Evolutionary conservation across 2,113 vertebrate species (phyloP).

Genomic region (Marcusenius ussheri): DNA sequence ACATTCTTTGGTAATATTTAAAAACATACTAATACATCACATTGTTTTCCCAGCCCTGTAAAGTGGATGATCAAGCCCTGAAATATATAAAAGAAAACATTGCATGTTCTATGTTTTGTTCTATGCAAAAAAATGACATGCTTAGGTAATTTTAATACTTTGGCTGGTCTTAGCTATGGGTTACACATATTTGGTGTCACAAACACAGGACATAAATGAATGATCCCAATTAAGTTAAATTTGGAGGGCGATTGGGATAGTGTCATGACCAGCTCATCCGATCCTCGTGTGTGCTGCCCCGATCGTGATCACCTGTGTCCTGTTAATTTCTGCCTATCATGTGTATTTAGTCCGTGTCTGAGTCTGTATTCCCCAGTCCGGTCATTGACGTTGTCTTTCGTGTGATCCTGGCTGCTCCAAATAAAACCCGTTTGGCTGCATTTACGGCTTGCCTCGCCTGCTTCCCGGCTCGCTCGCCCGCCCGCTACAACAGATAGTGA

Average conservation of each 20-base stretch:
- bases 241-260: background rate
- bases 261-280: too few species aligned
- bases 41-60: background rate
- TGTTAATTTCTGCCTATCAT: too few species aligned
- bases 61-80: background rate
- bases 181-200: background rate
- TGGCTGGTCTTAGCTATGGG: background rate
- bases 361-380: too few species aligned
- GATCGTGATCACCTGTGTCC: too few species aligned
- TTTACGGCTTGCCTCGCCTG: too few species aligned
- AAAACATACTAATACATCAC: background rate
- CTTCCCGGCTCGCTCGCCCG: too few species aligned
- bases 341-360: too few species aligned
- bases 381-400: too few species aligned
- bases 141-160: background rate
- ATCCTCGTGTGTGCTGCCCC: too few species aligned
- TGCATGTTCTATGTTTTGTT: background rate
- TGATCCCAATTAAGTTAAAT: background rate
- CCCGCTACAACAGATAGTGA: too few species aligned
- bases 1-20: background rate
- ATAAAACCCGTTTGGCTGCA: too few species aligned
- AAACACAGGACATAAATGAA: background rate
- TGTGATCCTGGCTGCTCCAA: too few species aligned
- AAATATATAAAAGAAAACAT: background rate
- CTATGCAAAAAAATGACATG: background rate